Conservation (phyloP, 2,113 vertebrate species). For the Reinhardtius hippoglossoides region DNA sequence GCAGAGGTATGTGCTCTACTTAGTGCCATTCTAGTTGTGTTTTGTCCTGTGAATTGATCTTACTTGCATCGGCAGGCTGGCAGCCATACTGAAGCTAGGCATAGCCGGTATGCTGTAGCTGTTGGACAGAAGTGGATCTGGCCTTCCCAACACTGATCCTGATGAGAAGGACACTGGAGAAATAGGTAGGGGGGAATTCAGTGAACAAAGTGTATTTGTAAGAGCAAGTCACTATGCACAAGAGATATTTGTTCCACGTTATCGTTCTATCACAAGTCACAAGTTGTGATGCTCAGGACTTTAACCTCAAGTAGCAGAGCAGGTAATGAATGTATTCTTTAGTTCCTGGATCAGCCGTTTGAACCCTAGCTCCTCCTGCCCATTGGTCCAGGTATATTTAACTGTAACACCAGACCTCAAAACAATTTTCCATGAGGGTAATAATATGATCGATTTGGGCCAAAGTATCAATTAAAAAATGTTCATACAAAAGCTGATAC, state of each 20-base stretch:
- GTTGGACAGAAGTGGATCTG: conserved; percentile 95
- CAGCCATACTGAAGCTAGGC: conserved; percentile 98
- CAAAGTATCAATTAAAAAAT: not conserved
- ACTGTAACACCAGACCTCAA: not conserved
- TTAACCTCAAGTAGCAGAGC: no score
- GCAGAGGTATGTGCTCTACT: not conserved
- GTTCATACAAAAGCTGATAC: not conserved
- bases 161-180: conserved; percentile 93
- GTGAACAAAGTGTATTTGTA: not conserved
- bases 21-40: not conserved
- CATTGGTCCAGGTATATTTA: not conserved
- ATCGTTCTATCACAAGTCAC: not conserved
- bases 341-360: not conserved
- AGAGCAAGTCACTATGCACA: not conserved
- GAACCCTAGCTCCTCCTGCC: not conserved
- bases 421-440: not conserved
- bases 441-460: not conserved
- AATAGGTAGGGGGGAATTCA: not conserved
- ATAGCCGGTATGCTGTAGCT: conserved; percentile 95
- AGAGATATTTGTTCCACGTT: not conserved
- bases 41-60: conserved; percentile 56
- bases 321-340: not conserved
- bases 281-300: not conserved
- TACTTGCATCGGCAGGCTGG: conserved; percentile 99
- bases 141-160: conserved; percentile 95